Conservation (phyloP, 2,888 invertebrate genomes). For the Strigamia maritima region DNA sequence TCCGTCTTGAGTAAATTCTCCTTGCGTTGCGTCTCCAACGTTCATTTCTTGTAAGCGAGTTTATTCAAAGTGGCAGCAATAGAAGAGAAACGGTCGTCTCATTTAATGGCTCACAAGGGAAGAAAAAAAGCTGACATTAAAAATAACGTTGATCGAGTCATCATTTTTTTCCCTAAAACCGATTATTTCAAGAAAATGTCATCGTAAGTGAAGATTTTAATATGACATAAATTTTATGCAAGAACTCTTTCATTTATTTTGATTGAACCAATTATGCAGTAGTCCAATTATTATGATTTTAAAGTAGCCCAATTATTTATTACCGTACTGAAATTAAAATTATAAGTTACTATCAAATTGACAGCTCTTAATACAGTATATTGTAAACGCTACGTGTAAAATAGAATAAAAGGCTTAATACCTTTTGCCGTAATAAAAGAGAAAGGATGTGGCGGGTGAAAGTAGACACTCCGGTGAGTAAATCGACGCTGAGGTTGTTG, state of each 20-base stretch:
- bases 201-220: neutral
- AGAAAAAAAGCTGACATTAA: conserved; percentile 7
- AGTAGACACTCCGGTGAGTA: neutral
- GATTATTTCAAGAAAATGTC: neutral
- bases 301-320: neutral
- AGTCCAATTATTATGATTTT: too few relatives aligned
- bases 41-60: conserved; percentile 6
- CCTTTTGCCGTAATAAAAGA: neutral
- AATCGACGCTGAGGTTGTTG: conserved; percentile 2
- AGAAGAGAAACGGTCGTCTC: conserved; percentile 2
- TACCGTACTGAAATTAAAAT: neutral
- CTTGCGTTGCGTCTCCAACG: neutral
- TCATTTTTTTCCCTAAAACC: neutral
- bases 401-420: neutral
- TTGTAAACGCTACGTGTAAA: neutral
- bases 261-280: neutral
- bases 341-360: neutral
- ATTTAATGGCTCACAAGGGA: neutral
- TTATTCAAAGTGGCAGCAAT: conserved; percentile 24
- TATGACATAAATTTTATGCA: neutral
- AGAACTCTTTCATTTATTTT: neutral
- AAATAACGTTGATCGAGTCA: conserved; percentile 20
- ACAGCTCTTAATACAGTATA: neutral
- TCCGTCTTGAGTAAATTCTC: conserved; percentile 1
- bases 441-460: neutral